Base-by-base conservation (phyloP, 1,140 invertebrate species). In the Colletes gigas region DNA sequence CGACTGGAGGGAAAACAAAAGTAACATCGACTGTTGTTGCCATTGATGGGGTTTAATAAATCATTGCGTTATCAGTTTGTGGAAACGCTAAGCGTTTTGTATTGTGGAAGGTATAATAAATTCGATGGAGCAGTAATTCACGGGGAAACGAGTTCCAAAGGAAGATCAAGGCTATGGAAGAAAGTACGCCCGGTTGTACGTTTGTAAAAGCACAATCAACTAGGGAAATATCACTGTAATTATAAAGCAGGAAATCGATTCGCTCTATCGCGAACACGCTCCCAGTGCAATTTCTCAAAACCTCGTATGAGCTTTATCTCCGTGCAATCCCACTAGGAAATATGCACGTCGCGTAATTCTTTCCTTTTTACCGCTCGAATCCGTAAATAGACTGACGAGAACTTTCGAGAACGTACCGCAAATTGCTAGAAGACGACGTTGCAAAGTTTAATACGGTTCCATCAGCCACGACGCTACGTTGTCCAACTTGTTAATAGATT, bases 271-370 rank as follows among this genome's bases (percentile, higher is more conserved):
- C 19, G 14, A 47, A 44, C 44, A 21, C 4, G 59, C 14, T 21
- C 41, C 65, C 65, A 50, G 65, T 4, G 65, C 65, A 67, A 67
- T 67, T 67, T 67, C 65, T 67, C 44, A 67, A 67, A 67, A 10
- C 65, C 65, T 14, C 44, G 41, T 14, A 50, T 41, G 17, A 47
- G 63, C 41, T 47, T 66, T 44, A 47, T 47, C 39, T n/a, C 17
- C 41, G n/a, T 47, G 44, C n/a, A 66, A 66, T 50, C 44, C 44
- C 65, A 4, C 65, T 6, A 67, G 19, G 65, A 67, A 67, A 50
- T 67, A 67, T 67, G 65, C 44, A 67, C n/a, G 44, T 50, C 19
- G 14, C 17, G 30, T 14, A 41, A 63, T 50, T 67, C n/a, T 21
- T 66, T 6, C 4, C 44, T 67, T 67, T 50, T 67, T 19, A 10